These are phyloP conservation scores for Orthonychiurus folsomi DNA, from an alignment of 2,888 invertebrate genomes.

Conservation along the genomic window DNA sequence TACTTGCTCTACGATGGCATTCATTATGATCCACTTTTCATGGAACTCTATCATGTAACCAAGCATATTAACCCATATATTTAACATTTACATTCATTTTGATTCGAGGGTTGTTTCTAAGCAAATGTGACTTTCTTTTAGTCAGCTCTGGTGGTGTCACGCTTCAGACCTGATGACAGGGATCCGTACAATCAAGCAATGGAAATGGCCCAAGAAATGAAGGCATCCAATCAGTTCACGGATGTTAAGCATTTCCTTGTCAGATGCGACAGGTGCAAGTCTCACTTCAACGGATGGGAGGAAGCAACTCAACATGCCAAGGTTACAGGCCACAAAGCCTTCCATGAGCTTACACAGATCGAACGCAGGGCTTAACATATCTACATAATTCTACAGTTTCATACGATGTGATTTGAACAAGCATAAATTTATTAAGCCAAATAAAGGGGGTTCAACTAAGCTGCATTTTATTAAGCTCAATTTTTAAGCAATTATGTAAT, in stretches of 20 bases:
- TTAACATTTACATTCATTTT: background rate
- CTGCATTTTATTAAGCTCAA: too few species aligned
- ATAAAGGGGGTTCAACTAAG: too few species aligned
- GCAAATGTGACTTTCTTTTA: background rate
- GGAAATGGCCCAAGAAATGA: slow-evolving; percentile 76
- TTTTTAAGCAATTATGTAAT: too few species aligned
- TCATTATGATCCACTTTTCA: slow-evolving; percentile 87
- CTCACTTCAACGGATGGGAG: background rate
- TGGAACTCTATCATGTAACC: slow-evolving; percentile 70
- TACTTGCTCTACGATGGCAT: slow-evolving; percentile 90
- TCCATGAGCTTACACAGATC: too few species aligned
- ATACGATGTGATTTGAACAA: too few species aligned
- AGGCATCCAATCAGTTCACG: slow-evolving; percentile 80
- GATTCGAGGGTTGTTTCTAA: too few species aligned
- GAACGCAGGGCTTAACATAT: too few species aligned
- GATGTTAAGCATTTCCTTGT: slow-evolving; percentile 79
- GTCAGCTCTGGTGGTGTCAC: slow-evolving; percentile 57
- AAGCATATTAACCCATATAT: background rate
- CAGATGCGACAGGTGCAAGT: slow-evolving; percentile 51
- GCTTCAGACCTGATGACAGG: slow-evolving; percentile 67
- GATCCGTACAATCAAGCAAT: slow-evolving; percentile 67
- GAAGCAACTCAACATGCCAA: background rate
- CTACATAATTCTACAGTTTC: too few species aligned
- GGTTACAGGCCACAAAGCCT: background rate
- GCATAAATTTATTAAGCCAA: too few species aligned